A percentile compares a stretch with the other conserved stretches of the same genome.
Conservation (phyloP, 2,888 invertebrate species). For the Melipona beecheii region DNA sequence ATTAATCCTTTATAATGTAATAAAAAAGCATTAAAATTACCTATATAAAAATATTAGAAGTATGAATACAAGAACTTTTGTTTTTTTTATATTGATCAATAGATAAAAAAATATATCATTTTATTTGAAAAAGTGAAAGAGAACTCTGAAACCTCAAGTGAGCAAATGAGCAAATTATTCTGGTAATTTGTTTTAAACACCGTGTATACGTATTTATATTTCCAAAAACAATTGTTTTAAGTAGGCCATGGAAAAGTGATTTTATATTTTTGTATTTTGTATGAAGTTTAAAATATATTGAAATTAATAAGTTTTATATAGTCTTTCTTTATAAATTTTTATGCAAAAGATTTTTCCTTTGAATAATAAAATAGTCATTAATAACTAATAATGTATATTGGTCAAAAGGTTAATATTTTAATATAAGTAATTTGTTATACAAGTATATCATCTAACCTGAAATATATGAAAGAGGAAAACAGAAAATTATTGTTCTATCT, state of each 20-base stretch:
- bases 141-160: too few relatives aligned
- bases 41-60: too few relatives aligned
- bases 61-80: too few relatives aligned
- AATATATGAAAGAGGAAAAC: background rate
- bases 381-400: background rate
- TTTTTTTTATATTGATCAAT: too few relatives aligned
- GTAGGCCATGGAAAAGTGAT: background rate
- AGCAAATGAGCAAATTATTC: too few relatives aligned
- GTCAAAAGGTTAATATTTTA: background rate
- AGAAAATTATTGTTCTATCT: background rate
- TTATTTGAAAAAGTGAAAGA: too few relatives aligned
- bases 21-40: too few relatives aligned
- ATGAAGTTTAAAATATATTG: background rate
- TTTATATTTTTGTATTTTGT: background rate
- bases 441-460: background rate
- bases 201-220: background rate
- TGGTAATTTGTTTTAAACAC: too few relatives aligned
- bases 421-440: background rate
- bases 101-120: too few relatives aligned
- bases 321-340: constrained; percentile 2
- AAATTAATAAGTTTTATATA: constrained; percentile 4
- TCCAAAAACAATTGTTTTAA: background rate
- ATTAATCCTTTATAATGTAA: too few relatives aligned
- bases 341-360: background rate
- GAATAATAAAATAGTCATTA: background rate